Evolutionary conservation across 2,113 vertebrate genomes (phyloP), one percentile per base, ranked within the genome.

Genomic region (Aplodontia rufa): DNA sequence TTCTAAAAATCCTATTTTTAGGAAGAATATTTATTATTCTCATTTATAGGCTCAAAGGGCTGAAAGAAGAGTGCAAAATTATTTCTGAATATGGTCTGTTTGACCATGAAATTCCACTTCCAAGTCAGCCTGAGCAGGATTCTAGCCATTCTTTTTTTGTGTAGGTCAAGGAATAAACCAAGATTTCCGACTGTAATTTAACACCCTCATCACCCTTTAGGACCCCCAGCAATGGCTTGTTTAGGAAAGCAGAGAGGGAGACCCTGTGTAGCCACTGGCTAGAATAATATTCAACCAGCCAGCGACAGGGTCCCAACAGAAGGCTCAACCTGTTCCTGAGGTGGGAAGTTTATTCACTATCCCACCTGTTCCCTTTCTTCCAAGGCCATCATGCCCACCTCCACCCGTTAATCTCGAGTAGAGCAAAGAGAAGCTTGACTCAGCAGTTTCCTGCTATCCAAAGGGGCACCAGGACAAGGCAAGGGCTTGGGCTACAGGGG

Each of bases 1-100:
- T 96, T 91, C 94, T 90, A 96, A 93, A 97, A 96, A 80, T 85
- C 82, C 85, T 51, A 75, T 96, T 97, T 96, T 96, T 93, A 93
- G 71, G 79, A 42, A 95, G 82, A 96, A 45, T 83, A 93, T 62
- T 94, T 82, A 81, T 96, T 89, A 93, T 89, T 95, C 72, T 86
- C 83, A 96, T 94, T 94, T 96, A 74, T 69, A 93, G 89, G 87
- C 66, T 81, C 79, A 83, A 81, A 76, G 51, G 17, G 45, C 71
- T 96, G 81, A 76, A 92, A 90, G 58, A 71, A 55, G 30, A 93
- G 64, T 62, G 13, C 22, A 79, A 68, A 91, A 51, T 60, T 93
- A 91, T 53, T 94, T 90, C 79, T 72, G 68, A 87, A 62, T 26
- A 45, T 49, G 91, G 79, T 4, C 69, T 94, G 32, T 71, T 66